phyloP scores from a whole-genome alignment of 30 jellyfish, hydroid and myxozoan species.

The Aurelia sp. region DNA sequence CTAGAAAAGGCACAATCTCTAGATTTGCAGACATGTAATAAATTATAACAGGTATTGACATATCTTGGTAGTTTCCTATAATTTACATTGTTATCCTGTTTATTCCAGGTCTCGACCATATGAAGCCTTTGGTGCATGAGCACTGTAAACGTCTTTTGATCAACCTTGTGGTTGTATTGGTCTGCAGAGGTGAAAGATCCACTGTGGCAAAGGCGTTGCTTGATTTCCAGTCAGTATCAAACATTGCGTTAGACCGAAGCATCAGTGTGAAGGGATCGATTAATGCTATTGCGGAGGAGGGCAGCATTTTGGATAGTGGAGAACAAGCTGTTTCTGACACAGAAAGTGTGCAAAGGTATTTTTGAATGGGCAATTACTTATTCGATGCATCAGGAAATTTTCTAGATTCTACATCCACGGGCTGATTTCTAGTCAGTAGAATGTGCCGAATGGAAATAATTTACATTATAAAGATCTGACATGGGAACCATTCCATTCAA shows the following conservation, averaged over 20 bases:
- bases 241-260: constrained; percentile 82
- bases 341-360: constrained; percentile 60
- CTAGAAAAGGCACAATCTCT: too few species aligned
- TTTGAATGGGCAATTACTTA: not conserved
- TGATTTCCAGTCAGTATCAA: constrained; percentile 93
- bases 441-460: too few species aligned
- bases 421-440: too few species aligned
- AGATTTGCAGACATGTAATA: too few species aligned
- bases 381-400: too few species aligned
- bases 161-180: constrained; percentile 84
- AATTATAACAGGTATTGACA: too few species aligned
- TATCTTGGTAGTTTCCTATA: too few species aligned
- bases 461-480: too few species aligned
- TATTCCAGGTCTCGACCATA: constrained; percentile 83
- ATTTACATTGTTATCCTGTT: not conserved
- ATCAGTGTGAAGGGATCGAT: constrained; percentile 82
- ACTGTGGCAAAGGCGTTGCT: constrained; percentile 91
- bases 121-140: constrained; percentile 92
- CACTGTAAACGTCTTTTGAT: constrained; percentile 91
- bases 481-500: too few species aligned
- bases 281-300: constrained; percentile 79
- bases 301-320: constrained; percentile 41
- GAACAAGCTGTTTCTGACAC: constrained; percentile 59
- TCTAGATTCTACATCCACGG: too few species aligned
- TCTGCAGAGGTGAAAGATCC: constrained; percentile 93